Conservation (phyloP, 1,140 invertebrate species). For the Trachelipus rathkii region DNA sequence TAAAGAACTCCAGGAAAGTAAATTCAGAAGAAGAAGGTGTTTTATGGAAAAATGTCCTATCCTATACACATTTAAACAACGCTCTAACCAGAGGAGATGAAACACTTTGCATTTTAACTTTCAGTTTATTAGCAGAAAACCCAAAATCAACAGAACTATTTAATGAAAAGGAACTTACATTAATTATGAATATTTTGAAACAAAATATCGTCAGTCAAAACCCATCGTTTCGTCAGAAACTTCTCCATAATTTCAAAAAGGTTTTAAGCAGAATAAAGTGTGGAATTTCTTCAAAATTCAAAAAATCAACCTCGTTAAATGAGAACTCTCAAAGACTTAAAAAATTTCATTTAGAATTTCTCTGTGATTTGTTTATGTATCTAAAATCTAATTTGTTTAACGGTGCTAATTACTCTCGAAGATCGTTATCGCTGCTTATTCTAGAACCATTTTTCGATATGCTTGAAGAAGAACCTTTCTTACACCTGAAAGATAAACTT, state of each 20-base stretch:
- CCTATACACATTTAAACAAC: slow-evolving; percentile 30
- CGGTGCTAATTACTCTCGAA: slow-evolving; percentile 66
- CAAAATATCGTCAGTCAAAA: slow-evolving; percentile 69
- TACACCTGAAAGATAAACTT: not conserved
- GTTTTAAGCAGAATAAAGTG: slow-evolving; percentile 52
- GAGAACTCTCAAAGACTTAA: not conserved
- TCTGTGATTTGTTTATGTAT: slow-evolving; percentile 34
- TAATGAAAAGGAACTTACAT: slow-evolving; percentile 59
- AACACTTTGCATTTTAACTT: slow-evolving; percentile 55
- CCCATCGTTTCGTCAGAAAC: slow-evolving; percentile 56
- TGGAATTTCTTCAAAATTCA: slow-evolving; percentile 46
- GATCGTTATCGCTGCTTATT: slow-evolving; percentile 61
- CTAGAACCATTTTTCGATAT: slow-evolving; percentile 49
- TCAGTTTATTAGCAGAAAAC: slow-evolving; percentile 69
- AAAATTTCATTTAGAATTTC: slow-evolving; percentile 19
- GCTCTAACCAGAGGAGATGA: slow-evolving; percentile 37
- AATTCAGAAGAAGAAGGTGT: slow-evolving; percentile 8
- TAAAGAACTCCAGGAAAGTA: slow-evolving; percentile 23
- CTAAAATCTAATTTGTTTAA: slow-evolving; percentile 56
- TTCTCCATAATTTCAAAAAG: slow-evolving; percentile 54
- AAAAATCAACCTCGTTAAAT: slow-evolving; percentile 25
- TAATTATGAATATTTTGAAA: slow-evolving; percentile 63
- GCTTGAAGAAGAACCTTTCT: slow-evolving; percentile 25
- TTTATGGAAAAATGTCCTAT: slow-evolving; percentile 38
- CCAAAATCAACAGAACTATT: slow-evolving; percentile 68